Base-by-base conservation (phyloP, 2,888 invertebrate species). In the Cremastobaeus sp. region DNA sequence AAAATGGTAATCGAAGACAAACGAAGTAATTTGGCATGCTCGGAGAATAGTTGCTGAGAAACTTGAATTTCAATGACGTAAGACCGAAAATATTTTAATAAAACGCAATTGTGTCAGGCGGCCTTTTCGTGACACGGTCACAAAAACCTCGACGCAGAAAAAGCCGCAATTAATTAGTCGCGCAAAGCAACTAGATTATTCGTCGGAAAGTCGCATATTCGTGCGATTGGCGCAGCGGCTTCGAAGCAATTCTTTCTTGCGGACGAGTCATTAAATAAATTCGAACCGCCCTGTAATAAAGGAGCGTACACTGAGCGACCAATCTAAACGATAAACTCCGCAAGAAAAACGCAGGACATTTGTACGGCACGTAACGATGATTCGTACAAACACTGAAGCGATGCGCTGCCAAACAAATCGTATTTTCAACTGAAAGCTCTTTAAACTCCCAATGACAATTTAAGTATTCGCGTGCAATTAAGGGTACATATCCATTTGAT, bases 201-300 rank as follows among this genome's bases (percentile, higher is more conserved):
- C 18, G 9, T 37, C 28, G 35, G 28, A 47, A 47, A 47, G 28
- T 2, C 17, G 32, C 34, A 45, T 25, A 45, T 45, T 11, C 20
- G 32, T 32, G 45, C 45, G 37, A 59, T 59, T 59, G 47, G 47
- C 35, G 47, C 47, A 18, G 9, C 25, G 37, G 20, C 32, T 45
- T 11, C 64, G 18, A 9, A 15, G 55, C 34, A 34, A 30, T 65
- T 57, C 66, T 48, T 59, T 47, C 34, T 59, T 47, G 35, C 50
- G 43, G 18, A 35, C 62, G 57, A 43, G 60, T 57, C 62, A 52
- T 73, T 62, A 62, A 66, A 73, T 73, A 73, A 73, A 68, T 66
- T 37, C 45, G 50, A 55, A 35, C 35, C 47, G 39, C 48, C 41
- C 20, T 34, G 41, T 43, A 68, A 66, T 66, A 62, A 73, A 62